Conservation (phyloP, 1,140 invertebrate species). For the Scaptomyza montana region DNA sequence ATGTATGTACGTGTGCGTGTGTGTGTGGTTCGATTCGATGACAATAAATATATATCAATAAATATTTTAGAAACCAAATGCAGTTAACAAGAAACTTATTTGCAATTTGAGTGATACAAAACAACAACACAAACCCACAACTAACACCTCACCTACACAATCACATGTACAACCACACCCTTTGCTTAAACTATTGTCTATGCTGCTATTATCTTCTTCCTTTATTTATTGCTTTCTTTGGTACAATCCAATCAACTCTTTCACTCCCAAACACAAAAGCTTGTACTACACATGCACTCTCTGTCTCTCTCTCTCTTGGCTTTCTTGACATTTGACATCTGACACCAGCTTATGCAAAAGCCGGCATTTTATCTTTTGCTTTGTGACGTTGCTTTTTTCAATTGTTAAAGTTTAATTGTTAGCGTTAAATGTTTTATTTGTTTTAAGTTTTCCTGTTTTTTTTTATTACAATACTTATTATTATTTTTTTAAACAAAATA, state of each 20-base stretch:
- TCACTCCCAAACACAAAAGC: not conserved
- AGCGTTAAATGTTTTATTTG: not conserved
- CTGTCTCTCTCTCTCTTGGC: not conserved
- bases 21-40: slow-evolving; percentile 24
- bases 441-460: not conserved
- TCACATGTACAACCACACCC: slow-evolving; percentile 13
- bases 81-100: slow-evolving; percentile 20
- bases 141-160: not conserved
- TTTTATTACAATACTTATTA: not conserved
- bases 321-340: slow-evolving; percentile 21
- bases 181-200: slow-evolving; percentile 14
- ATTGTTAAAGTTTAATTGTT: slow-evolving; percentile 25
- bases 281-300: slow-evolving; percentile 5
- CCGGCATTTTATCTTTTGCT: slow-evolving; percentile 32
- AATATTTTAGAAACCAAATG: slow-evolving; percentile 38
- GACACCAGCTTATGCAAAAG: slow-evolving; percentile 6
- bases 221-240: slow-evolving; percentile 6
- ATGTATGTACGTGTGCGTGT: slow-evolving; percentile 24
- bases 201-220: slow-evolving; percentile 11
- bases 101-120: slow-evolving; percentile 18
- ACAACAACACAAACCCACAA: slow-evolving; percentile 14
- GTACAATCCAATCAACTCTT: slow-evolving; percentile 1
- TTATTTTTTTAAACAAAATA: no score
- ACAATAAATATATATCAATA: slow-evolving; percentile 56
- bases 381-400: slow-evolving; percentile 22